These are phyloP conservation scores for Odobenus rosmarus DNA, from an alignment of 2,113 vertebrate species.

Conservation along the genomic window DNA sequence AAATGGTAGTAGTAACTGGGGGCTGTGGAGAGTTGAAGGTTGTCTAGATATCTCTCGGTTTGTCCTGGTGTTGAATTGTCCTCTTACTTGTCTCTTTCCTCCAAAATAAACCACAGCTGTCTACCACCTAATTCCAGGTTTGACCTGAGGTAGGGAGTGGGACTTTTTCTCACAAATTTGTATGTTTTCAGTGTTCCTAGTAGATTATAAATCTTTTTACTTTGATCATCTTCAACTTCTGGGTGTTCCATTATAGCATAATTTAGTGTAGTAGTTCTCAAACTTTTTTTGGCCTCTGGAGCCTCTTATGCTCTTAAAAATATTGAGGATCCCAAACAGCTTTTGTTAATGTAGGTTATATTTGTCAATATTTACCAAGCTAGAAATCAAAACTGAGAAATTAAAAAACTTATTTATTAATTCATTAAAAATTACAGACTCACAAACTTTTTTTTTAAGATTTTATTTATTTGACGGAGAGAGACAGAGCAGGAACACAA, in stretches of 20 bases:
- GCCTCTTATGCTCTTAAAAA: background rate
- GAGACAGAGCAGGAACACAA: too few species aligned
- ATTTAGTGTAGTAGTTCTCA: background rate
- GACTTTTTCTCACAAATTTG: background rate
- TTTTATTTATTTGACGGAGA: too few species aligned
- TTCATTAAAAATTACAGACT: background rate
- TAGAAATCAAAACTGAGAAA: constrained; percentile 28
- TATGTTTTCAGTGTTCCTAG: background rate
- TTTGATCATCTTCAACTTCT: background rate
- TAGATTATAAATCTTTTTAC: background rate
- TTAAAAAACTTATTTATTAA: background rate
- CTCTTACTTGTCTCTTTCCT: background rate
- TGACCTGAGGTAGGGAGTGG: background rate
- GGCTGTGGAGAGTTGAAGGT: background rate
- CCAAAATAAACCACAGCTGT: background rate
- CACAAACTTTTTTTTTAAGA: background rate
- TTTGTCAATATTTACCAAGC: background rate
- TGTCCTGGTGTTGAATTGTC: background rate
- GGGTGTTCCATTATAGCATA: background rate
- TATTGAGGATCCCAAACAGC: background rate
- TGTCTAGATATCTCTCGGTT: background rate
- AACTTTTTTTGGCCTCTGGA: background rate
- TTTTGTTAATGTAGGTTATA: background rate
- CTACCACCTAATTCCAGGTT: background rate
- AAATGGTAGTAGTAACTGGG: background rate